Conservation (phyloP, 2,113 vertebrate genomes). For the Oreotragus oreotragus region DNA sequence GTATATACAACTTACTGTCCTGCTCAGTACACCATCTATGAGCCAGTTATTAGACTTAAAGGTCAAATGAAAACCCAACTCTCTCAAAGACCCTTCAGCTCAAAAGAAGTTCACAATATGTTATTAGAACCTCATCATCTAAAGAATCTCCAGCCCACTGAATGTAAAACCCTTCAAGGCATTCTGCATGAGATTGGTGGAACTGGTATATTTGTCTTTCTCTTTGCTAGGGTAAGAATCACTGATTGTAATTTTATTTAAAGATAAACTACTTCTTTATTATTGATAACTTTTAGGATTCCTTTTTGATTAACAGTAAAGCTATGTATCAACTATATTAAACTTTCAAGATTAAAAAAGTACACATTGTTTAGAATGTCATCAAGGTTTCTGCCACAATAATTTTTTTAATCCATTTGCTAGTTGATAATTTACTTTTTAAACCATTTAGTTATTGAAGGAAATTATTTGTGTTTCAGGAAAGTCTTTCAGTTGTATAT, state of each 20-base stretch:
- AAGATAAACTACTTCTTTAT: not conserved
- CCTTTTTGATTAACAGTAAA: not conserved
- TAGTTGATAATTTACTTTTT: not conserved
- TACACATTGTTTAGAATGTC: too few relatives aligned
- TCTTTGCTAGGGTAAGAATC: slow-evolving; percentile 93
- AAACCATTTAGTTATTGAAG: slow-evolving; percentile 10
- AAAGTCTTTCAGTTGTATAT: slow-evolving; percentile 92
- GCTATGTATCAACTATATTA: not conserved
- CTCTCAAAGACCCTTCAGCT: slow-evolving; percentile 95
- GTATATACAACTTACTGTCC: slow-evolving; percentile 90
- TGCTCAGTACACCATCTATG: slow-evolving; percentile 93
- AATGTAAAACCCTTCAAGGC: slow-evolving; percentile 89
- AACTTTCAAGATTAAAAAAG: not conserved
- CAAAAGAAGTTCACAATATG: slow-evolving; percentile 91
- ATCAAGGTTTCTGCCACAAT: too few relatives aligned
- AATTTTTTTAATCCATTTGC: not conserved
- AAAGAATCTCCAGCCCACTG: slow-evolving; percentile 80
- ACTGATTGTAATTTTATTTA: not conserved
- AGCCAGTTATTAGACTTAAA: slow-evolving; percentile 95
- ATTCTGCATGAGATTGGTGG: slow-evolving; percentile 95
- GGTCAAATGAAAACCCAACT: slow-evolving; percentile 88
- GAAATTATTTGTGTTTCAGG: slow-evolving; percentile 80
- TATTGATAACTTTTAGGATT: slow-evolving; percentile 2
- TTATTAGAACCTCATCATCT: slow-evolving; percentile 83
- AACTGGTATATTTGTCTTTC: slow-evolving; percentile 92